phyloP scores from a whole-genome alignment of 2,888 invertebrate species.

The Cosmorhoe ocellata region DNA sequence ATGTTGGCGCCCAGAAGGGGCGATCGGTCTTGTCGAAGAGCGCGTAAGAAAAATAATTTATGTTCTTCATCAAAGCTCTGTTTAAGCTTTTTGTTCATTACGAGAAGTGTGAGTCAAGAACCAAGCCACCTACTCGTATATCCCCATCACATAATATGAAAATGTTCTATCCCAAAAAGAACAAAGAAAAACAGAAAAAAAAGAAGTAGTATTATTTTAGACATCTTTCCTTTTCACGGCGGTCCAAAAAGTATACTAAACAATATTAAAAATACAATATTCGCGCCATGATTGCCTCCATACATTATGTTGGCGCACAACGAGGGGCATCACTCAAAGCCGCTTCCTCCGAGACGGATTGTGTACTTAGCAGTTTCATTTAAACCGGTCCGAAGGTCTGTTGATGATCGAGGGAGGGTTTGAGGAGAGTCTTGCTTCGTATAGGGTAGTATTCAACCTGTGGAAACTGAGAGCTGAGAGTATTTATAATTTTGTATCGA shows the following conservation, averaged over 20 bases:
- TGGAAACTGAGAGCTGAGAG: neutral
- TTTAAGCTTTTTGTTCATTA: neutral
- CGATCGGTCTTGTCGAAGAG: conserved; percentile 14
- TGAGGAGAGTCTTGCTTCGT: neutral
- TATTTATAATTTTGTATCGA: too few species aligned
- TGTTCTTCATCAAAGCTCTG: neutral
- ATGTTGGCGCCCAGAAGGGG: conserved; percentile 21
- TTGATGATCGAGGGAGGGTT: neutral
- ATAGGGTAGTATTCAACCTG: neutral
- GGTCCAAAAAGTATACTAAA: neutral
- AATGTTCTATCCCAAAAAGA: too few species aligned
- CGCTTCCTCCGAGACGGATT: neutral
- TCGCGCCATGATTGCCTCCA: conserved; percentile 3
- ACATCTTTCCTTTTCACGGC: too few species aligned
- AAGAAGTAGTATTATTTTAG: too few species aligned
- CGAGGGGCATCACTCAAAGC: conserved; percentile 12
- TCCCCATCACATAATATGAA: too few species aligned
- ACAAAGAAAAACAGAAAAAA: too few species aligned
- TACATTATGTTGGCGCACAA: conserved; percentile 13
- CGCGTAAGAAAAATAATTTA: conserved; percentile 12
- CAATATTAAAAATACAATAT: conserved; percentile 5
- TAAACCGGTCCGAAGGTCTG: neutral
- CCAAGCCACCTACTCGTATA: too few species aligned
- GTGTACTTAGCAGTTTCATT: neutral
- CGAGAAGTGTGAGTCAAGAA: too few species aligned